Percentiles rank a stretch among this genome's conserved stretches.
Evolutionary conservation across 1,140 invertebrate genomes (phyloP).

Genomic region (Pygmarrhopalites habei): DNA sequence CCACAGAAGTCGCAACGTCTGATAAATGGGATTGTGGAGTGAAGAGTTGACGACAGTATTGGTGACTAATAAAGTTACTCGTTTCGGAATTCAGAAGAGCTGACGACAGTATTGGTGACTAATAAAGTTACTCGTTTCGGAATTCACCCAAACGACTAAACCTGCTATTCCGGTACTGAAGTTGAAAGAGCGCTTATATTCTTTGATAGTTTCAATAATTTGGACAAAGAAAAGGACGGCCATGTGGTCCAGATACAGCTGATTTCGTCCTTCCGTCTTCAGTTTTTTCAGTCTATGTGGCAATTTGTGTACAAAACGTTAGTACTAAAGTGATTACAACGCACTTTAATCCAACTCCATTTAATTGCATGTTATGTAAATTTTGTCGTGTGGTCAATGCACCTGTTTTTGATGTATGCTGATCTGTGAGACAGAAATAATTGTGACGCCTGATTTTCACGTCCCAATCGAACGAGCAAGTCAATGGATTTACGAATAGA

Average conservation of each 20-base stretch:
- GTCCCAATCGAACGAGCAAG: slow-evolving; percentile 77
- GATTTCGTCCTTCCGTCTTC: slow-evolving; percentile 78
- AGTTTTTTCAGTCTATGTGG: slow-evolving; percentile 66
- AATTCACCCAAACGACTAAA: slow-evolving; percentile 82
- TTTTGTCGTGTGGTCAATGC: not conserved
- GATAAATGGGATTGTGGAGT: slow-evolving; percentile 77
- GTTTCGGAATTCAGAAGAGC: slow-evolving; percentile 85
- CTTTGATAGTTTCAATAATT: slow-evolving; percentile 74
- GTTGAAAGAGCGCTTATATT: slow-evolving; percentile 76
- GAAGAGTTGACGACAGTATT: slow-evolving; percentile 86
- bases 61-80: slow-evolving; percentile 64
- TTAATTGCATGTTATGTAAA: slow-evolving; percentile 3
- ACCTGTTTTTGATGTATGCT: slow-evolving; percentile 37
- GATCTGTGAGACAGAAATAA: slow-evolving; percentile 36
- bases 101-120: slow-evolving; percentile 78
- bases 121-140: slow-evolving; percentile 74
- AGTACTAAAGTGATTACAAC: too few relatives aligned
- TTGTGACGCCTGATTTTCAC: slow-evolving; percentile 48
- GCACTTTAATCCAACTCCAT: too few relatives aligned
- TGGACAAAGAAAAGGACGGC: slow-evolving; percentile 81
- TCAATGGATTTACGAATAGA: slow-evolving; percentile 76
- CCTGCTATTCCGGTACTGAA: slow-evolving; percentile 64
- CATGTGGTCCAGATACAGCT: slow-evolving; percentile 74
- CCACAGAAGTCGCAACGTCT: slow-evolving; percentile 78
- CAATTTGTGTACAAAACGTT: too few relatives aligned